These are phyloP conservation scores for Falco biarmicus DNA, from an alignment of 2,797 vertebrate species.

Conservation along the genomic window DNA sequence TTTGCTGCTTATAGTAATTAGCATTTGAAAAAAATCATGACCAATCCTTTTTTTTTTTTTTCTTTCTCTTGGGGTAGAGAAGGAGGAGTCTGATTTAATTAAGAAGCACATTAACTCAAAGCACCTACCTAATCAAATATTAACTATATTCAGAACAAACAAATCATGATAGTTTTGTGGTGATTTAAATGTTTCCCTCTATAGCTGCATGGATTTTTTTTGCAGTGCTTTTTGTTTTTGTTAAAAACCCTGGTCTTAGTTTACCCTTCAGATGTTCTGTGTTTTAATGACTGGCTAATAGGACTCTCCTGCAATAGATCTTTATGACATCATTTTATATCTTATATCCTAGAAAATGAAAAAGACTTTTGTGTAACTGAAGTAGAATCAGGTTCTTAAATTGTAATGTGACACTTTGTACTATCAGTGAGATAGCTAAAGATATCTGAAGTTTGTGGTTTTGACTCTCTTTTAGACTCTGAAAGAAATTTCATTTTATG, in stretches of 20 bases:
- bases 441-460: neutral
- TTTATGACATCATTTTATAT: conserved; percentile 12
- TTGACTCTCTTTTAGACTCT: neutral
- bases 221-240: neutral
- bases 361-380: conserved; percentile 3
- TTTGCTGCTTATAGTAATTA: conserved; percentile 52
- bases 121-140: conserved; percentile 47
- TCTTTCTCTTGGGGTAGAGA: neutral
- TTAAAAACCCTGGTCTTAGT: neutral
- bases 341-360: neutral
- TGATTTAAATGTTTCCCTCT: conserved; percentile 23
- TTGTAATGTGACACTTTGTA: neutral
- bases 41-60: neutral
- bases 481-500: neutral
- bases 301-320: neutral
- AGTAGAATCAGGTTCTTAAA: neutral
- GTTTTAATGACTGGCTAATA: neutral
- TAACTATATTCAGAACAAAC: conserved; percentile 27
- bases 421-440: neutral
- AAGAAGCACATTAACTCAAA: conserved; percentile 55
- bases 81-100: conserved; percentile 68
- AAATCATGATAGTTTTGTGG: neutral
- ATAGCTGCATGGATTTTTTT: neutral
- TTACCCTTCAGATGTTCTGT: neutral
- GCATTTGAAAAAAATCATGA: conserved; percentile 50